Percentiles rank a stretch among this genome's conserved stretches.
Evolutionary conservation across 2,797 vertebrate genomes (phyloP).

Genomic region (Bradypodion pumilum): DNA sequence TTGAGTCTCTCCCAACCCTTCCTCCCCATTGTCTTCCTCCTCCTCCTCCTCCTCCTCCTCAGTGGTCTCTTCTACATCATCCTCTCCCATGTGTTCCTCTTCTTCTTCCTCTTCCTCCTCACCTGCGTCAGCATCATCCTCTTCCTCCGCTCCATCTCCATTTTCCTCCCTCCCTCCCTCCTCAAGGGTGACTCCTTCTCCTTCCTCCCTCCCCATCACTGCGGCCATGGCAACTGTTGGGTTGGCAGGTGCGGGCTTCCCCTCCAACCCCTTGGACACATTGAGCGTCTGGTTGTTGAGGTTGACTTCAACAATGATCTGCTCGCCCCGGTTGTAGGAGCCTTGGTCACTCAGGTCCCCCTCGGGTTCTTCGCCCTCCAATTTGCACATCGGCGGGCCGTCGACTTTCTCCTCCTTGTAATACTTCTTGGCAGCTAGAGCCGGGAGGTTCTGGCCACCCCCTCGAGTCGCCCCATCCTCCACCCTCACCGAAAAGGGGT

Average conservation of each 20-base stretch:
- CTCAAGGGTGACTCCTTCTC: constrained; percentile 60
- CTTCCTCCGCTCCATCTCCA: constrained; percentile 71
- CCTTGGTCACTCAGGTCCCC: constrained; percentile 77
- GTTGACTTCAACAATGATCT: constrained; percentile 99
- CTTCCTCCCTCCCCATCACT: constrained; percentile 70
- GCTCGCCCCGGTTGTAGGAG: constrained; percentile 89
- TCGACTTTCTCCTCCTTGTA: constrained; percentile 86
- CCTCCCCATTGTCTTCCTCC: constrained; percentile 72
- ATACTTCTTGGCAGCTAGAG: constrained; percentile 79
- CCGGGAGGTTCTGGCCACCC: constrained; percentile 53
- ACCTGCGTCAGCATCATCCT: constrained; percentile 70
- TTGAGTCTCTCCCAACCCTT: constrained; percentile 63
- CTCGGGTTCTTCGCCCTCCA: constrained; percentile 81
- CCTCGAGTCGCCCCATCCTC: constrained; percentile 77
- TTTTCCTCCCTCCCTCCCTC: constrained; percentile 76
- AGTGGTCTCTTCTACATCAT: constrained; percentile 70
- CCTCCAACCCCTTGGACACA: constrained; percentile 91
- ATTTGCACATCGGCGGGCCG: constrained; percentile 77
- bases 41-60: constrained; percentile 75
- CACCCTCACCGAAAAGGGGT: constrained; percentile 86
- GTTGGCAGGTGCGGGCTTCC: constrained; percentile 69
- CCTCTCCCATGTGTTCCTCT: constrained; percentile 67
- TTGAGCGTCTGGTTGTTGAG: constrained; percentile 98
- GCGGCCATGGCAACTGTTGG: constrained; percentile 60
- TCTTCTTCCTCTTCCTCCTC: constrained; percentile 77